These are phyloP conservation scores for Arctocebus calabarensis DNA, from an alignment of 2,797 vertebrate genomes.

Conservation along the genomic window DNA sequence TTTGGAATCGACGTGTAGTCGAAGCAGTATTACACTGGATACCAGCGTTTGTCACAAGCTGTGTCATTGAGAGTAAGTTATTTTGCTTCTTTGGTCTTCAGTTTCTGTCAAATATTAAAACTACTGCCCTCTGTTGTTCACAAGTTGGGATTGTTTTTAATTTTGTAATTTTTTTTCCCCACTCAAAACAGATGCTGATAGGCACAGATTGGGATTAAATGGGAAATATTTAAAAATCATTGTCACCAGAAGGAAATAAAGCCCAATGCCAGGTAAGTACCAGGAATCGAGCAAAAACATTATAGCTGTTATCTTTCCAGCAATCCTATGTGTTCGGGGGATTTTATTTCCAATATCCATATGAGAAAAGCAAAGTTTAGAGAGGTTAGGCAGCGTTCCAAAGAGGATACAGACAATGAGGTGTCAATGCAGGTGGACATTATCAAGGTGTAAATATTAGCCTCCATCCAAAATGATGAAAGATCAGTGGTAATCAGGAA, in stretches of 20 bases:
- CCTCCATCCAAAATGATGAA: background rate
- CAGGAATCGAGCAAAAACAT: background rate
- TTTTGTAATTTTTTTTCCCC: background rate
- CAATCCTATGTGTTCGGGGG: background rate
- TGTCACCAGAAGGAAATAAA: background rate
- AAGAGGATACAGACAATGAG: background rate
- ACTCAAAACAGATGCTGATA: background rate
- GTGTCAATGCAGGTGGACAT: background rate
- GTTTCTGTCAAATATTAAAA: background rate
- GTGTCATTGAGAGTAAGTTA: background rate
- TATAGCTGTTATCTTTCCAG: background rate
- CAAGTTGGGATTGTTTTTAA: background rate
- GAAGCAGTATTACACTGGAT: background rate
- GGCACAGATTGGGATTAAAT: background rate
- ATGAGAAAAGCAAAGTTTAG: background rate
- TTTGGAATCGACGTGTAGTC: fast-evolving
- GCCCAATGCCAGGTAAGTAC: background rate
- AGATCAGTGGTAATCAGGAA: background rate
- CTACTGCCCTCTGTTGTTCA: background rate
- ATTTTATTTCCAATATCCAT: background rate
- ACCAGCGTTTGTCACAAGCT: background rate
- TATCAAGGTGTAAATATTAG: background rate
- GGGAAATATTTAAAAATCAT: background rate
- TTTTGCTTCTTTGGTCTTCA: background rate
- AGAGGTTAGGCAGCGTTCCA: background rate